Conservation (phyloP, 2,888 invertebrate species). For the Spialia ferax region DNA sequence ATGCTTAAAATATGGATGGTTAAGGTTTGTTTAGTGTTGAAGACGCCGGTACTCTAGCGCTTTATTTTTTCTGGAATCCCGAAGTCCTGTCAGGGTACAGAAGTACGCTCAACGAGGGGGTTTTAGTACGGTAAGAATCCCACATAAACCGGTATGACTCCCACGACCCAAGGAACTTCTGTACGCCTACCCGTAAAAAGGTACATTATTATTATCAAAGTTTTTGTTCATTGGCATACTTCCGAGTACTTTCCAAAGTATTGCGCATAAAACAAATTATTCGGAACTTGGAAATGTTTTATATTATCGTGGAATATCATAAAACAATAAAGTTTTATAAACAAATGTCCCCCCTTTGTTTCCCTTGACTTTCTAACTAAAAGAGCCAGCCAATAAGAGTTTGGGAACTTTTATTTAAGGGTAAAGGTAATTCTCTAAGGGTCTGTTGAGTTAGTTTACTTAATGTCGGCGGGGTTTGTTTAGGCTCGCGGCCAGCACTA, state of each 20-base stretch:
- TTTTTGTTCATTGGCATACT: slow-evolving; percentile 6
- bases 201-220: not conserved
- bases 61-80: too few species aligned
- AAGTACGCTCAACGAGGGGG: too few species aligned
- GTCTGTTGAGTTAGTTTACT: slow-evolving; percentile 71
- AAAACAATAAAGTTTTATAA: slow-evolving; percentile 49
- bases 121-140: not conserved
- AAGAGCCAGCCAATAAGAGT: slow-evolving; percentile 69
- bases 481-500: slow-evolving; percentile 68
- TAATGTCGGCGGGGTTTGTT: slow-evolving; percentile 75
- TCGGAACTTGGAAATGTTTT: slow-evolving; percentile 34
- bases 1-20: too few species aligned
- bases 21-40: too few species aligned
- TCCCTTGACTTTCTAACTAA: slow-evolving; percentile 58
- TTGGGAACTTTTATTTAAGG: slow-evolving; percentile 69
- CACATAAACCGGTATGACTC: not conserved
- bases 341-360: slow-evolving; percentile 50
- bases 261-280: slow-evolving; percentile 37
- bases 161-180: not conserved
- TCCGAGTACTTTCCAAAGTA: slow-evolving; percentile 1
- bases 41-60: too few species aligned
- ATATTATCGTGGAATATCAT: slow-evolving; percentile 45
- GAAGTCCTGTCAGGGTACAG: too few species aligned
- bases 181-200: not conserved
- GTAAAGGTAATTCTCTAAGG: slow-evolving; percentile 72